Conservation (phyloP, 2,888 invertebrate genomes). For the Caenorhabditis japonica region DNA sequence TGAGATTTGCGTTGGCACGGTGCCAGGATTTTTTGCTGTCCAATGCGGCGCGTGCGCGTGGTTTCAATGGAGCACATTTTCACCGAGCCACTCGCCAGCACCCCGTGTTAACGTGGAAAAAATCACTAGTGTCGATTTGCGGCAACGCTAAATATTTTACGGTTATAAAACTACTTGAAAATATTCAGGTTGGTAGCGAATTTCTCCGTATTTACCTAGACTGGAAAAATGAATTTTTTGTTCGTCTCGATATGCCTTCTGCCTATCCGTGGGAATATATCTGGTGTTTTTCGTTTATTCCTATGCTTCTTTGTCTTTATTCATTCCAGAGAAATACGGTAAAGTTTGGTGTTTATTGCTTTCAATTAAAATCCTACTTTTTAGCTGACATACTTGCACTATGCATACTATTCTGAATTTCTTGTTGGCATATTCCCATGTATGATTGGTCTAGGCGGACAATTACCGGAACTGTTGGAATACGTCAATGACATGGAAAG, state of each 20-base stretch:
- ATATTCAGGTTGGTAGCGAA: constrained; percentile 71
- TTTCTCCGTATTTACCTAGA: constrained; percentile 60
- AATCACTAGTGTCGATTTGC: too few relatives aligned
- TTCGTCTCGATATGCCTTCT: constrained; percentile 71
- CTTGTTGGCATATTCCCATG: constrained; percentile 70
- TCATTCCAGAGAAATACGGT: constrained; percentile 73
- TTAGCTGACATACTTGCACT: constrained; percentile 67
- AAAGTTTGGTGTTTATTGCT: too few relatives aligned
- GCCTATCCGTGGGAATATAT: constrained; percentile 74
- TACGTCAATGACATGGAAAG: constrained; percentile 69
- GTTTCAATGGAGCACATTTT: too few relatives aligned
- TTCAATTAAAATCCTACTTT: too few relatives aligned
- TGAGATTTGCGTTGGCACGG: too few relatives aligned
- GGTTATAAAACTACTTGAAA: too few relatives aligned
- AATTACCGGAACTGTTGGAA: constrained; percentile 72
- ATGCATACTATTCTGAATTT: constrained; percentile 73
- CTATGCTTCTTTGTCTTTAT: constrained; percentile 65
- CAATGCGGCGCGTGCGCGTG: too few relatives aligned
- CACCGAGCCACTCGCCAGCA: too few relatives aligned
- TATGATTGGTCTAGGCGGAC: constrained; percentile 70
- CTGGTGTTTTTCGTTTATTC: constrained; percentile 74
- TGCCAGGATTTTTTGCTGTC: too few relatives aligned
- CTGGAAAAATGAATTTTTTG: constrained; percentile 59
- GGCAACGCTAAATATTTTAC: too few relatives aligned
- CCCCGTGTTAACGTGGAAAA: too few relatives aligned